A percentile compares a stretch with the other conserved stretches of the same genome.
phyloP scores from a whole-genome alignment of 2,113 vertebrate genomes.

The Chlorodrepanis virens region DNA sequence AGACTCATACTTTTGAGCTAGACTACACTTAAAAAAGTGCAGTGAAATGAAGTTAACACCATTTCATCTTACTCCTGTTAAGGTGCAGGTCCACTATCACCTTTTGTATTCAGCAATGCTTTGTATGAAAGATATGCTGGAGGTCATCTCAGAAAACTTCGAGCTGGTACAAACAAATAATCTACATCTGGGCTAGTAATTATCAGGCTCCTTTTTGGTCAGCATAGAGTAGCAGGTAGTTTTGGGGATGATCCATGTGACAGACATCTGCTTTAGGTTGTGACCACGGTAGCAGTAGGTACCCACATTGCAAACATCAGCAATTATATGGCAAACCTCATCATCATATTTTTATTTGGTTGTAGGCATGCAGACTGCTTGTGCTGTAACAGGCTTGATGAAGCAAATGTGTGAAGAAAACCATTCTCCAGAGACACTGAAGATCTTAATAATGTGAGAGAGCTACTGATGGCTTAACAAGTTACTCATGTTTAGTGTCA shows the following conservation, averaged over 20 bases:
- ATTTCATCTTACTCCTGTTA: background rate
- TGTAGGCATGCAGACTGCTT: background rate
- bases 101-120: background rate
- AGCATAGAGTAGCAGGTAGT: background rate
- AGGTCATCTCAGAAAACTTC: background rate
- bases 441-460: background rate
- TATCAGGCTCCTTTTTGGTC: background rate
- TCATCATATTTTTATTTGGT: background rate
- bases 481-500: background rate
- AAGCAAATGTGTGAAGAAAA: background rate
- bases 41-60: background rate
- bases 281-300: accelerated
- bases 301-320: background rate
- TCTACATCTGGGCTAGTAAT: background rate
- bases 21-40: background rate
- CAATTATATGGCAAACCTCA: background rate
- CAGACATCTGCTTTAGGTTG: background rate
- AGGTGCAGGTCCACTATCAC: background rate
- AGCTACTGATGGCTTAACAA: background rate
- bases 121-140: background rate
- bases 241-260: background rate
- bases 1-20: background rate
- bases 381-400: background rate
- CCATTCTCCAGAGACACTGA: background rate
- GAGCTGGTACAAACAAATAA: background rate